A percentile compares a stretch with the other conserved stretches of the same genome.
These are phyloP conservation scores for Eilema griseolum DNA, from an alignment of 2,888 invertebrate genomes.

Conservation along the genomic window DNA sequence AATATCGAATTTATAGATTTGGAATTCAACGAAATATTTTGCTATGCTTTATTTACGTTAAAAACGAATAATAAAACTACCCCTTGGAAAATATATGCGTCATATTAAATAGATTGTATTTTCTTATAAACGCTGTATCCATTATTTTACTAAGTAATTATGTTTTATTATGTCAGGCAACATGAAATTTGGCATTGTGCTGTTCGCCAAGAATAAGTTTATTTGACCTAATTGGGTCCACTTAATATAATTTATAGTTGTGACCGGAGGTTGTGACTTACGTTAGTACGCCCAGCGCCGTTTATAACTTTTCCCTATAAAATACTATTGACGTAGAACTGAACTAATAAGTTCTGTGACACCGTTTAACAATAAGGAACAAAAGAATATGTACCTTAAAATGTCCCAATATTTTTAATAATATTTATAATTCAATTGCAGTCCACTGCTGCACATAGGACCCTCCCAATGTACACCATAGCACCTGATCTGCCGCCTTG, in stretches of 20 bases:
- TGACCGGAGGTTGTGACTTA: not conserved
- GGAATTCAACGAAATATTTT: not conserved
- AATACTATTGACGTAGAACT: not conserved
- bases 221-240: conserved; percentile 26
- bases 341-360: not conserved
- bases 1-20: not conserved
- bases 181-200: conserved; percentile 8
- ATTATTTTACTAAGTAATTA: not conserved
- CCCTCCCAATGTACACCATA: too few species aligned
- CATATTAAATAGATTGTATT: not conserved
- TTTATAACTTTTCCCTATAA: not conserved
- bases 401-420: too few species aligned
- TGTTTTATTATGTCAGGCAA: not conserved
- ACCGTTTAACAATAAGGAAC: not conserved
- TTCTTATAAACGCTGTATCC: not conserved
- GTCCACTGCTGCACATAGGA: too few species aligned
- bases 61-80: not conserved
- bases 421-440: too few species aligned
- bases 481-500: too few species aligned
- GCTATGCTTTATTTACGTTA: not conserved
- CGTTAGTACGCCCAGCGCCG: not conserved
- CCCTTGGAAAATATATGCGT: too few species aligned
- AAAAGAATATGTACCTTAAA: too few species aligned
- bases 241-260: conserved; percentile 13
- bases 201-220: conserved; percentile 33